Base-by-base conservation (phyloP, 2,113 vertebrate species). In the Azemiops feae region DNA sequence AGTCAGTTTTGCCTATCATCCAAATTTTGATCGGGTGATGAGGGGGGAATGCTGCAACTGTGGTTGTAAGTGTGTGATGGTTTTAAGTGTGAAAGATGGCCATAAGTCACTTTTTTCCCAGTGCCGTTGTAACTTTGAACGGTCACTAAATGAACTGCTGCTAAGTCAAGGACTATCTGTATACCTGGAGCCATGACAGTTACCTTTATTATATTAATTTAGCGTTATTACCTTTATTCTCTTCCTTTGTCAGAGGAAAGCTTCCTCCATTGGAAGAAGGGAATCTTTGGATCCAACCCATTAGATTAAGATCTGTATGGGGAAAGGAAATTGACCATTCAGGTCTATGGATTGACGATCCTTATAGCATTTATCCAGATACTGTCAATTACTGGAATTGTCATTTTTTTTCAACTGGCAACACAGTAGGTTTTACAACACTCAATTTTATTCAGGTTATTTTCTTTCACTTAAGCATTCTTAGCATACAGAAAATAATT, bases 291-390 rank as follows among this genome's bases (percentile, higher is more conserved):
- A 92, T 92, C 91, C 91, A 87, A 92, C 91, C 85, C 91, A 92
- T 92, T 92, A 92, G 91, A 60, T 92, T 92, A 92, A 92, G 91
- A 92, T 92, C 91, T 92, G 91, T 87, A 92, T 92, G 91, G 55
- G 91, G 91, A 92, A 57, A 92, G 91, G 91, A 92, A 92, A 92
- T 92, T 60, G 85, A 52, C 34, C 43, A 92, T 58, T 87, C 55
- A 92, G 91, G 85, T 45, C 91, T 86, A 88, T 34, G 69, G 54
- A 81, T 54, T 55, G 16, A 91, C 54, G 30, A 55, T 87, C 60
- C 25, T 92, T 86, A 39, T 64, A 87, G 87, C 43, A 87, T 85
- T 87, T 64, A 92, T 60, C 85, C 22, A 64, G 85, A 39, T 52
- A 92, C 54, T 86, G 54, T 55, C 18, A 91, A 22, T 85, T 91